Conservation (phyloP, 37 sponge, comb jelly and placozoan genomes). For the Hexactinellida sp. region DNA sequence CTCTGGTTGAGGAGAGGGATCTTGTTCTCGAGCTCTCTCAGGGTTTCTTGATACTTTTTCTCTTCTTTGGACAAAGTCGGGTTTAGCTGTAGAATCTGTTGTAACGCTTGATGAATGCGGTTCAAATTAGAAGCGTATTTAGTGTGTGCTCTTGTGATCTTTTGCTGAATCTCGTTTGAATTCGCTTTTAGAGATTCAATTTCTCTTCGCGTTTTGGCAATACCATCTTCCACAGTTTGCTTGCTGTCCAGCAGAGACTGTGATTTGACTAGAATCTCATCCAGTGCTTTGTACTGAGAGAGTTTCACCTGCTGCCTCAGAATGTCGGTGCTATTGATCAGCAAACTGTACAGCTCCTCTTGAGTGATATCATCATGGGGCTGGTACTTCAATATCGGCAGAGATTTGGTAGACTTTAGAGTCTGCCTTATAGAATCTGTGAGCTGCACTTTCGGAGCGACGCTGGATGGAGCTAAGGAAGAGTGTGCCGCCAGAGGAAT, state of each 20-base stretch:
- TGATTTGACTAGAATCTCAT: neutral
- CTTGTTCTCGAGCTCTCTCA: neutral
- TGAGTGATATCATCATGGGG: neutral
- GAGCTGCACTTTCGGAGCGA: neutral
- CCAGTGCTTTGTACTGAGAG: constrained; percentile 9
- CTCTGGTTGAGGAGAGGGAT: neutral
- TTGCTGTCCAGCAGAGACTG: neutral
- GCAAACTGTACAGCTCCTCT: neutral
- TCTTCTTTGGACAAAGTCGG: neutral
- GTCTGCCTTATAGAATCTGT: neutral
- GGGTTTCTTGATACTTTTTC: neutral
- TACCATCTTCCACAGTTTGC: neutral
- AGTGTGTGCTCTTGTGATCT: neutral
- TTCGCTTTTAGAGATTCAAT: neutral
- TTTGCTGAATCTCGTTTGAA: neutral
- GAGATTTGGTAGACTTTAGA: neutral
- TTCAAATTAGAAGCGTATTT: constrained; percentile 10
- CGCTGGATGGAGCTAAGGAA: neutral
- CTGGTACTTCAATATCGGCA: neutral
- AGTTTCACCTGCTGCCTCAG: neutral
- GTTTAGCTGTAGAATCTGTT: neutral
- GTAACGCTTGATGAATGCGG: neutral
- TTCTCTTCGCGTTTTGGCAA: neutral
- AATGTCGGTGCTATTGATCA: neutral
- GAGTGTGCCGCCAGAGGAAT: neutral